A percentile compares a stretch with the other conserved stretches of the same genome.
Conservation (phyloP, 1,140 invertebrate species). For the Maniola jurtina region DNA sequence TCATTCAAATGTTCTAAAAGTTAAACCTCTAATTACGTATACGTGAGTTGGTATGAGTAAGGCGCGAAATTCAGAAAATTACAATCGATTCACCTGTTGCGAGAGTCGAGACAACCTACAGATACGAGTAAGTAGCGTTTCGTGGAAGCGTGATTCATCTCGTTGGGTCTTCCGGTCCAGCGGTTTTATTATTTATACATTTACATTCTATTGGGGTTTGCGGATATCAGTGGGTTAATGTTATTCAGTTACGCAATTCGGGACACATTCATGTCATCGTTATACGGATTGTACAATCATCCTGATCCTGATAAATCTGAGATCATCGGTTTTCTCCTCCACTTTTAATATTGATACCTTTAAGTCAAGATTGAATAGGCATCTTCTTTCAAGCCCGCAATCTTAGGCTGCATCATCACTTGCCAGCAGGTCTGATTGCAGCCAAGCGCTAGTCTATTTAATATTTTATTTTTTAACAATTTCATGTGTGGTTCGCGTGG, state of each 20-base stretch:
- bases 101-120: constrained; percentile 25
- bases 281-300: background rate
- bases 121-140: background rate
- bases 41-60: constrained; percentile 23
- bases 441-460: too few relatives aligned
- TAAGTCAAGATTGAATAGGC: too few relatives aligned
- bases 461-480: too few relatives aligned
- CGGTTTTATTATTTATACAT: background rate
- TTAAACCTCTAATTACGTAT: too few relatives aligned
- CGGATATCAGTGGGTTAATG: background rate
- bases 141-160: constrained; percentile 26
- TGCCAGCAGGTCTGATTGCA: too few relatives aligned
- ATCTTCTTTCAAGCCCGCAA: too few relatives aligned
- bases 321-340: too few relatives aligned
- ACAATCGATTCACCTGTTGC: constrained; percentile 45
- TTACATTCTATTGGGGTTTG: background rate
- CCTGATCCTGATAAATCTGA: too few relatives aligned
- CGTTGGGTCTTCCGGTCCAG: constrained; percentile 8
- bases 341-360: too few relatives aligned
- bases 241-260: background rate
- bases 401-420: too few relatives aligned
- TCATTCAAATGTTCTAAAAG: too few relatives aligned
- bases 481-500: too few relatives aligned
- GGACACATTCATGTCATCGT: background rate
- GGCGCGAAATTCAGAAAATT: constrained; percentile 42